phyloP scores from a whole-genome alignment of 1,140 invertebrate genomes.

The Zaprionus capensis region DNA sequence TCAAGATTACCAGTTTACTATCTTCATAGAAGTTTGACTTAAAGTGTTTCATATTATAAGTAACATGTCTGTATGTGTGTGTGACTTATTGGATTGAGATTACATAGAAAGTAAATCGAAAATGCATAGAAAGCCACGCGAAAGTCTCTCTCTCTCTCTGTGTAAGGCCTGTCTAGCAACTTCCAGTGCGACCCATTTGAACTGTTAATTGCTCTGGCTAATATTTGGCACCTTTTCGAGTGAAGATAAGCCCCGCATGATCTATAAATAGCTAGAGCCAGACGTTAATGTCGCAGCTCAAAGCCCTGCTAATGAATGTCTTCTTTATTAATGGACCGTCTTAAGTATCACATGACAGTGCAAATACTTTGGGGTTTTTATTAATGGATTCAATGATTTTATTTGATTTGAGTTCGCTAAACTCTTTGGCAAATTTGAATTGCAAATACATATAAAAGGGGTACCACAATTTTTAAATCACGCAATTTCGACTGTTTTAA shows the following conservation, averaged over 20 bases:
- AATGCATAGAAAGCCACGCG: slow-evolving; percentile 57
- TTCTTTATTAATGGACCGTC: not conserved
- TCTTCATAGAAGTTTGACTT: not conserved
- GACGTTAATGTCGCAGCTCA: not conserved
- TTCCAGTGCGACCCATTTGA: slow-evolving; percentile 28
- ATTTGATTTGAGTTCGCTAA: slow-evolving; percentile 25
- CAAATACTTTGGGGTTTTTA: not conserved
- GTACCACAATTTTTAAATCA: not conserved
- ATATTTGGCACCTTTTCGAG: slow-evolving; percentile 22
- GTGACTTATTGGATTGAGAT: slow-evolving; percentile 2
- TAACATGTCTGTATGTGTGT: not conserved
- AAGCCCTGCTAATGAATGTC: slow-evolving; percentile 5
- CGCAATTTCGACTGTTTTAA: not conserved
- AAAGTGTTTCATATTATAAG: slow-evolving; percentile 1
- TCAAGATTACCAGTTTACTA: not conserved
- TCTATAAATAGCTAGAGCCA: slow-evolving; percentile 27
- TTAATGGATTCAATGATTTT: slow-evolving; percentile 3
- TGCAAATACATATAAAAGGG: not conserved
- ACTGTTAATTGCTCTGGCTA: slow-evolving; percentile 54
- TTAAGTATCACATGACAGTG: not conserved
- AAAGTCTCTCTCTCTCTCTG: slow-evolving; percentile 25
- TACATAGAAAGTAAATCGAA: slow-evolving; percentile 60
- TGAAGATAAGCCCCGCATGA: not conserved
- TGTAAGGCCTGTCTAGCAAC: not conserved
- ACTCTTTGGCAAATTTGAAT: slow-evolving; percentile 44